These are phyloP conservation scores for Charanyca ferruginea DNA, from an alignment of 2,888 invertebrate species.

Conservation along the genomic window DNA sequence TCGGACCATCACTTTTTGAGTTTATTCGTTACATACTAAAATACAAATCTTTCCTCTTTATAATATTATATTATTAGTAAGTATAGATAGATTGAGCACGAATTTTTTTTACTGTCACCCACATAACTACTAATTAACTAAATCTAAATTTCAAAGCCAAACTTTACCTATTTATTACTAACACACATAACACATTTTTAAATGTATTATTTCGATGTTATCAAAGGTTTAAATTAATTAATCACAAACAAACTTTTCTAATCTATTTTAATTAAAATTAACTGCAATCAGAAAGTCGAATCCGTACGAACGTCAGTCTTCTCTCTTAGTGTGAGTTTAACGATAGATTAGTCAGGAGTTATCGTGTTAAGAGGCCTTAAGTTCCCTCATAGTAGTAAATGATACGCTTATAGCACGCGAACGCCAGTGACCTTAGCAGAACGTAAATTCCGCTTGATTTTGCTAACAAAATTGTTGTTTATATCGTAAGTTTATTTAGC, in stretches of 20 bases:
- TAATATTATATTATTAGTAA: too few relatives aligned
- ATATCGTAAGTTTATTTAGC: background rate
- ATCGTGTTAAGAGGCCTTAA: slow-evolving; percentile 76
- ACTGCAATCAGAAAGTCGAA: slow-evolving; percentile 61
- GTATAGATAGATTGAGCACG: too few relatives aligned
- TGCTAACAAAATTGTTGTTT: slow-evolving; percentile 10
- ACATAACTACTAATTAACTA: background rate
- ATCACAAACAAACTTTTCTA: slow-evolving; percentile 5
- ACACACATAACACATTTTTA: too few relatives aligned
- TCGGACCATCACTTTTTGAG: too few relatives aligned
- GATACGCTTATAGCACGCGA: slow-evolving; percentile 79
- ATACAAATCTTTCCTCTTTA: too few relatives aligned
- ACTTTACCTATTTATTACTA: slow-evolving; percentile 1
- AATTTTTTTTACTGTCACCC: background rate
- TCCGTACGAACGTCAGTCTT: slow-evolving; percentile 60
- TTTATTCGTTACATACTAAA: too few relatives aligned
- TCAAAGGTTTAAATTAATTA: background rate
- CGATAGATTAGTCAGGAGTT: slow-evolving; percentile 74
- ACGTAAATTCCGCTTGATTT: slow-evolving; percentile 41
- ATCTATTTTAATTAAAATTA: slow-evolving; percentile 45
- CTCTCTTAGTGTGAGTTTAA: slow-evolving; percentile 67
- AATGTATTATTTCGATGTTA: too few relatives aligned
- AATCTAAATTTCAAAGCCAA: background rate
- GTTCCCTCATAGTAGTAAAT: slow-evolving; percentile 76
- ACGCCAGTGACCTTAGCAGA: slow-evolving; percentile 43